phyloP scores from a whole-genome alignment of 2,888 invertebrate genomes.

The Hetaerina titia region DNA sequence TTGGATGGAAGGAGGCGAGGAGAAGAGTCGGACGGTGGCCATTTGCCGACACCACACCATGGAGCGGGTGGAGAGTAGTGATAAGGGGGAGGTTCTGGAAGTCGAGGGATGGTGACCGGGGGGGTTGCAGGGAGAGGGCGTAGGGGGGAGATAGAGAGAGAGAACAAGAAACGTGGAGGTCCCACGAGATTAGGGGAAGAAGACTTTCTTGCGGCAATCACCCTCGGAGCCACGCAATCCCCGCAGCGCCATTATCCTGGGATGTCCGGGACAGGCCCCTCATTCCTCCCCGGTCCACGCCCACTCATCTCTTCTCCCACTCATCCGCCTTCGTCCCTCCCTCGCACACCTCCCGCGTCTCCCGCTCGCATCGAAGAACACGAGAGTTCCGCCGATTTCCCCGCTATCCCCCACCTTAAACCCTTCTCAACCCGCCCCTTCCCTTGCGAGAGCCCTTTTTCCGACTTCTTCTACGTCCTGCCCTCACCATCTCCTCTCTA shows the following conservation, averaged over 20 bases:
- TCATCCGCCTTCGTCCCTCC: background rate
- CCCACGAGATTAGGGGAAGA: slow-evolving; percentile 40
- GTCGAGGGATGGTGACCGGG: background rate
- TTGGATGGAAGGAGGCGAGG: background rate
- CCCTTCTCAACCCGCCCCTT: background rate
- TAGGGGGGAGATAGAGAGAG: background rate
- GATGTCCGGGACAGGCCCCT: slow-evolving; percentile 40
- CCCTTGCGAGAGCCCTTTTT: background rate
- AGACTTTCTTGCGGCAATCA: slow-evolving; percentile 32
- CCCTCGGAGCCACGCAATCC: slow-evolving; percentile 23
- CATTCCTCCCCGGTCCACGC: slow-evolving; percentile 19
- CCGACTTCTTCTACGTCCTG: background rate
- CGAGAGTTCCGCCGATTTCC: too few species aligned
- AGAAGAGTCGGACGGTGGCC: background rate
- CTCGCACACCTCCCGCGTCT: background rate
- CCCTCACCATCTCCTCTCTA: background rate
- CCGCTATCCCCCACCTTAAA: too few species aligned
- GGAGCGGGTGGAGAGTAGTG: too few species aligned
- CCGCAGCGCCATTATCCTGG: slow-evolving; percentile 47
- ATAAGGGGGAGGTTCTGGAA: too few species aligned
- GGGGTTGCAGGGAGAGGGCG: background rate
- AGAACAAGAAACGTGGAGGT: slow-evolving; percentile 24
- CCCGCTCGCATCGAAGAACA: too few species aligned
- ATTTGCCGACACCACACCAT: background rate
- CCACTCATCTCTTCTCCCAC: slow-evolving; percentile 51